Evolutionary conservation across 2,888 invertebrate species (phyloP), one percentile per base, ranked within the genome.

Genomic region (Abrostola tripartita): DNA sequence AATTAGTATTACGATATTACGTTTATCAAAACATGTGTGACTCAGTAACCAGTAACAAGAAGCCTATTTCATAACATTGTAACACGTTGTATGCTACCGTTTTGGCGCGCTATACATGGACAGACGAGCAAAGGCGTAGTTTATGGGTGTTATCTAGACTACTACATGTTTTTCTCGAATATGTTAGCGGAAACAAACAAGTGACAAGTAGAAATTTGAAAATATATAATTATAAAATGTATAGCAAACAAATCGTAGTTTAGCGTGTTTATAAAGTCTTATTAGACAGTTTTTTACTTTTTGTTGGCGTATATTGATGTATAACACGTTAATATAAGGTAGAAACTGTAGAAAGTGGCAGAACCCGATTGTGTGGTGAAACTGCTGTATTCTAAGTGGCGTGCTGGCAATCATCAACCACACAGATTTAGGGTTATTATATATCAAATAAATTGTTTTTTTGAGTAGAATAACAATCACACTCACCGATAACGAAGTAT

Each of bases 401-500:
- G 88, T 88, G 92, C 90, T 92, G 92, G 91, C 92, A 92, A 69
- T 70, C 72, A 58, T 61, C 65, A 76, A 71, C 54, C 61, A 58
- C 60, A 68, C 58, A 78, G 78, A 77, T 78, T 70, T 65, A 63
- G 71, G 70, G 70, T 82, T 79, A 79, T 88, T 83, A 79, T 81
- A 84, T 76, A 77, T 68, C 68, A 69, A 85, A 83, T 68, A 70
- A 65, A 73, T 73, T 61, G 73, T 76, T 58, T 73, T 62, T 73
- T 70, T 57, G 49, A 11, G 63, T 76, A 81, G 78, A 85, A 84
- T 76, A 73, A 58, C 68, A 53, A 65, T 65, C 73, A 68, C 88
- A 96, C 96, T 97, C 94, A 97, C 97, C 95, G 96, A 96, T 95
- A 96, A 89, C 92, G 96, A 95, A 90, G 97, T 96, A 95, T 97